Base-by-base conservation (phyloP, 2,888 invertebrate species). In the Geotrupes spiniger region DNA sequence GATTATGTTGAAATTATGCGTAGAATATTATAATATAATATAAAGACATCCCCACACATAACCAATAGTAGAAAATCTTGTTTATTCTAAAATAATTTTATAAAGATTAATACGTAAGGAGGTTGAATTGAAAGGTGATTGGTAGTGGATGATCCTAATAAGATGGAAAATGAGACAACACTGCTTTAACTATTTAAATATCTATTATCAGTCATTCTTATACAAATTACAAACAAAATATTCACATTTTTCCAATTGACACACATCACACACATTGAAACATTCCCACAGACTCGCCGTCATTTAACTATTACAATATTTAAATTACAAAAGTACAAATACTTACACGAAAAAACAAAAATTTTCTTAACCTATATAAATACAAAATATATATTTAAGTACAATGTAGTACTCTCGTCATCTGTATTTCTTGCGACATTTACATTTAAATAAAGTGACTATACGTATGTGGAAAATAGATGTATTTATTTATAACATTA, bases 121-220 rank as follows among this genome's bases (percentile, higher is more conserved):
- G n/a, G n/a, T n/a, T n/a, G n/a, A n/a, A n/a, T n/a, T n/a, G n/a
- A n/a, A n/a, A n/a, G n/a, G n/a, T n/a, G n/a, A n/a, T n/a, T n/a
- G n/a, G n/a, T n/a, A n/a, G n/a, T n/a, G n/a, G n/a, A n/a, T n/a
- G n/a, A n/a, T n/a, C n/a, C n/a, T n/a, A n/a, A n/a, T n/a, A n/a
- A n/a, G n/a, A n/a, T n/a, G n/a, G n/a, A n/a, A n/a, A n/a, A n/a
- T n/a, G n/a, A n/a, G n/a, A 25, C 21, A 25, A 39, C n/a, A 39
- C 12, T 28, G 28, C 37, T 14, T 44, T 37, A 16, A n/a, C 21
- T 37, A 41, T 40, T 40, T 46, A 40, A 40, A 31, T 46, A 39
- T 33, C 40, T 46, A 46, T 46, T 4, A 21, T 46, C 40, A 46
- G 46, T 46, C 46, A 46, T 46, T 45, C 46, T 33, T 33, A 14